Percentiles rank a stretch among this genome's conserved stretches.
phyloP scores from a whole-genome alignment of 2,888 invertebrate species.

The Thecophora atra region DNA sequence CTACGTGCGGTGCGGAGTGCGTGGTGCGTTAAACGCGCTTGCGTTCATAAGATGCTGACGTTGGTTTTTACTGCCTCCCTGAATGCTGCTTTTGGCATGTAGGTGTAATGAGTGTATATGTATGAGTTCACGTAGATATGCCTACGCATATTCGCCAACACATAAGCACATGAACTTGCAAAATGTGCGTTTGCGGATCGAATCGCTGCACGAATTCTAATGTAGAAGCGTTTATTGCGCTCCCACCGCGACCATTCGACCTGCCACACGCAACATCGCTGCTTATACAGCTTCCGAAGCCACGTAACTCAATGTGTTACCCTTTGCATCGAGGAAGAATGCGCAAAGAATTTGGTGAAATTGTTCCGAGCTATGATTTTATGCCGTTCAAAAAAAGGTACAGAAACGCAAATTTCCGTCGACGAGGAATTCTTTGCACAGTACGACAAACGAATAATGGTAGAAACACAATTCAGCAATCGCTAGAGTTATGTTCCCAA shows the following conservation, averaged over 20 bases:
- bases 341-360: too few species aligned
- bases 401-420: too few species aligned
- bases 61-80: neutral
- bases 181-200: neutral
- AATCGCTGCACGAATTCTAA: neutral
- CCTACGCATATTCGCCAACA: neutral
- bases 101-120: slow-evolving; percentile 25
- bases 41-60: neutral
- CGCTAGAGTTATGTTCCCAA: too few species aligned
- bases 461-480: too few species aligned
- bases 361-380: too few species aligned
- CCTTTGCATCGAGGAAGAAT: too few species aligned
- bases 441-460: too few species aligned
- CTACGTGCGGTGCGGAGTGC: neutral
- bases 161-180: neutral
- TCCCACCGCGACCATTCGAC: slow-evolving; percentile 7
- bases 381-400: too few species aligned
- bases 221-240: neutral
- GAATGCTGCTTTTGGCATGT: slow-evolving; percentile 24
- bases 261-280: slow-evolving; percentile 2
- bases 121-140: neutral
- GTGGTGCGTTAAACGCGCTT: neutral
- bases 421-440: too few species aligned
- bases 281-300: neutral
- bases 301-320: slow-evolving; percentile 3